These are phyloP conservation scores for Osmerus mordax DNA, from an alignment of 2,113 vertebrate genomes.

Conservation along the genomic window DNA sequence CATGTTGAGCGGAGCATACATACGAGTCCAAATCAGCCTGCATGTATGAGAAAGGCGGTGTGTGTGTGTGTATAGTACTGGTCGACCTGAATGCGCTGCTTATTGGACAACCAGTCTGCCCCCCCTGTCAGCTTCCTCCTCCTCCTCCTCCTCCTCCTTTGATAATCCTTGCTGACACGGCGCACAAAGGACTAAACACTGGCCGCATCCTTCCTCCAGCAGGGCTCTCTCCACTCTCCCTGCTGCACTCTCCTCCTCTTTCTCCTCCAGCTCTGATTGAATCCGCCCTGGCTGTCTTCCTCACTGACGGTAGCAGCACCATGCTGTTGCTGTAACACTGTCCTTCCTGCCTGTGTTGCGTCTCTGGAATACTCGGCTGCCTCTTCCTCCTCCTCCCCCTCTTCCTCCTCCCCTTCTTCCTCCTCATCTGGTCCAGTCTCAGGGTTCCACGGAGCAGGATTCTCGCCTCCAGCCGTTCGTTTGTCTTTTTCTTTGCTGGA, in stretches of 20 bases:
- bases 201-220: conserved; percentile 43
- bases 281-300: not conserved
- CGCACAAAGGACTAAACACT: conserved; percentile 62
- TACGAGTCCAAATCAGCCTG: conserved; percentile 20
- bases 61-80: conserved; percentile 3
- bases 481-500: conserved; percentile 1
- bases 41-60: conserved; percentile 26
- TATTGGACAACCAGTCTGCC: conserved; percentile 34
- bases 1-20: not conserved
- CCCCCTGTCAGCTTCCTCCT: conserved; percentile 34
- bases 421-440: conserved; percentile 45
- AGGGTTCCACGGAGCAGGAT: conserved; percentile 15
- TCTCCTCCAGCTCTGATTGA: conserved; percentile 34
- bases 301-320: conserved; percentile 14
- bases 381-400: conserved; percentile 38
- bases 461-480: conserved; percentile 26
- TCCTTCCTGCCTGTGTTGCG: conserved; percentile 8
- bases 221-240: conserved; percentile 14
- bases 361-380: conserved; percentile 44
- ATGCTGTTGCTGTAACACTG: conserved; percentile 32
- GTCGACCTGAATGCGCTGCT: conserved; percentile 51
- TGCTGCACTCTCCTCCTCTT: conserved; percentile 5
- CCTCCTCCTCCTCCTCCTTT: conserved; percentile 27
- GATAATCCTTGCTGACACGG: conserved; percentile 69
- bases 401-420: conserved; percentile 36